phyloP scores from a whole-genome alignment of 2,888 invertebrate species.

The Macaria liturata region DNA sequence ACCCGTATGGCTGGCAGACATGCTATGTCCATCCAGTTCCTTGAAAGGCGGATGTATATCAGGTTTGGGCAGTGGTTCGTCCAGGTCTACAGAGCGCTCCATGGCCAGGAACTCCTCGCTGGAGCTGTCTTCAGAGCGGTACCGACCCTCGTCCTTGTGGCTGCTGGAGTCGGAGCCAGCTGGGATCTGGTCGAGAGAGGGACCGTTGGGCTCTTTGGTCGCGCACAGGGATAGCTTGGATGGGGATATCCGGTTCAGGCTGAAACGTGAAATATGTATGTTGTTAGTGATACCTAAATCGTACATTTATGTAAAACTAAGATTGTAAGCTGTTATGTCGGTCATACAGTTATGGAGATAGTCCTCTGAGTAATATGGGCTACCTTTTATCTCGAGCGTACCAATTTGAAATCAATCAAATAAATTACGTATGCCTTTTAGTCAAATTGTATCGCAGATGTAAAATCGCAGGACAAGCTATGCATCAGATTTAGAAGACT shows the following conservation, averaged over 20 bases:
- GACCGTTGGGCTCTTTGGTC: constrained; percentile 63
- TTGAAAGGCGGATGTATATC: constrained; percentile 50
- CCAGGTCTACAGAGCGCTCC: constrained; percentile 73
- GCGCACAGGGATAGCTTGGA: constrained; percentile 73
- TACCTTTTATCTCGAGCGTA: too few relatives aligned
- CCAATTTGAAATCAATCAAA: too few relatives aligned
- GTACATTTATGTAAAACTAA: too few relatives aligned
- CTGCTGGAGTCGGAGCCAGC: constrained; percentile 66
- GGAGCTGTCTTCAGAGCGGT: constrained; percentile 39
- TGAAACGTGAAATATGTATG: constrained; percentile 38
- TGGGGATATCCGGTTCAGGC: constrained; percentile 75
- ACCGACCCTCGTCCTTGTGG: constrained; percentile 67
- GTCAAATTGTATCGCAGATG: too few relatives aligned
- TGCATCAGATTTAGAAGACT: too few relatives aligned
- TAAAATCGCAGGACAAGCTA: too few relatives aligned
- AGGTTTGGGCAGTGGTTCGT: constrained; percentile 52
- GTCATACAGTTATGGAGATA: too few relatives aligned
- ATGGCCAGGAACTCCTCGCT: constrained; percentile 78
- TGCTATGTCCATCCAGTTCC: constrained; percentile 49
- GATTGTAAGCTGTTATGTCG: too few relatives aligned
- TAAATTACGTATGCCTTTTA: too few relatives aligned
- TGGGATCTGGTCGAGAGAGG: constrained; percentile 58
- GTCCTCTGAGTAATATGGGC: too few relatives aligned
- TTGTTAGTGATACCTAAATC: too few relatives aligned
- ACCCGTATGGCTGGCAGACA: constrained; percentile 45